These are phyloP conservation scores for Acanthopleura granulata DNA, from an alignment of 2,888 invertebrate genomes.

Conservation along the genomic window DNA sequence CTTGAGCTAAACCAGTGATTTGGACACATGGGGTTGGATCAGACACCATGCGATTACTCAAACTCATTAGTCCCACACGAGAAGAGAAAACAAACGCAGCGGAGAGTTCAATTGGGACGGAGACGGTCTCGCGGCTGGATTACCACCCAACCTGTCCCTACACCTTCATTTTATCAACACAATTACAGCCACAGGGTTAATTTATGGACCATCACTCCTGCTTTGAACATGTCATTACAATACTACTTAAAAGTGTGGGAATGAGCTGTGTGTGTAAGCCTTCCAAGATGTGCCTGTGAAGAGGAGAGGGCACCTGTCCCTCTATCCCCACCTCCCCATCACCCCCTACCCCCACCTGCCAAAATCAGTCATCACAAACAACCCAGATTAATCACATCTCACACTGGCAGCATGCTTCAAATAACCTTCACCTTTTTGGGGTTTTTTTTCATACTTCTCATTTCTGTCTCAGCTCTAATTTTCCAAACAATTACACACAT, in stretches of 20 bases:
- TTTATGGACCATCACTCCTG: slow-evolving; percentile 3
- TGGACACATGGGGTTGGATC: neutral
- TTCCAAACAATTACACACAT: too few relatives aligned
- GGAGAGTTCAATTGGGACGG: neutral
- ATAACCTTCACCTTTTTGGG: too few relatives aligned
- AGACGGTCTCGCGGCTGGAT: neutral
- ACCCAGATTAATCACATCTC: too few relatives aligned
- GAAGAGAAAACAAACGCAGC: slow-evolving; percentile 4
- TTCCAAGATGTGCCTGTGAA: neutral
- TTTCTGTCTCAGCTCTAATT: too few relatives aligned
- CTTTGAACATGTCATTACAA: slow-evolving; percentile 18
- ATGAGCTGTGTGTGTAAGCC: too few relatives aligned
- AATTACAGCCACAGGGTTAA: neutral
- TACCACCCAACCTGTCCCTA: neutral
- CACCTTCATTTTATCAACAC: neutral
- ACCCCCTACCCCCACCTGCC: neutral
- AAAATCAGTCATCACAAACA: too few relatives aligned
- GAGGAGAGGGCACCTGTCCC: neutral
- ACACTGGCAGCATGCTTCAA: too few relatives aligned
- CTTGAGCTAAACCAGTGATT: slow-evolving; percentile 1
- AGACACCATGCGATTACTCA: neutral
- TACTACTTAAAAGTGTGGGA: neutral
- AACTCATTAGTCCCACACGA: neutral
- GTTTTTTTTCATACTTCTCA: too few relatives aligned
- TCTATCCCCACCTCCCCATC: neutral